Percentiles rank a stretch among this genome's conserved stretches.
phyloP scores from a whole-genome alignment of 1,140 invertebrate genomes.

The Anastatus disparis region DNA sequence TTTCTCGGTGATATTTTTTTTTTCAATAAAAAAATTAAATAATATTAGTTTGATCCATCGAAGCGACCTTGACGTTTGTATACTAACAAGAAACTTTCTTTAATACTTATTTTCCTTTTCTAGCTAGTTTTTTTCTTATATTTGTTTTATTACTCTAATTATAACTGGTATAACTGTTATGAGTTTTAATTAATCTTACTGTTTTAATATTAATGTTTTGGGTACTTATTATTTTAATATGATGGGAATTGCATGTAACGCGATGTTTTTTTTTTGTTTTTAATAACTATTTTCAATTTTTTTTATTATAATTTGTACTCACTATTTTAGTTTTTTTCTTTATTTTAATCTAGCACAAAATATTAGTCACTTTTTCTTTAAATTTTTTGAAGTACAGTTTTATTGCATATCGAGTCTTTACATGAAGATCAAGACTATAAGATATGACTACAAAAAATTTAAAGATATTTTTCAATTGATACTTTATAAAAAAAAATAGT shows the following conservation, averaged over 20 bases:
- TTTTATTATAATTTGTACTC: not conserved
- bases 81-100: conserved; percentile 44
- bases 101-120: conserved; percentile 34
- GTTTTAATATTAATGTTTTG: conserved; percentile 23
- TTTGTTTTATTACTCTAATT: conserved; percentile 20
- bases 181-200: conserved; percentile 20
- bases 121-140: conserved; percentile 28
- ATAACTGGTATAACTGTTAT: conserved; percentile 2
- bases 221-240: conserved; percentile 16
- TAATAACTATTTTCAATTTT: not conserved
- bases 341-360: not conserved
- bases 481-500: no score
- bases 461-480: no score
- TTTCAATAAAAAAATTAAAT: no score
- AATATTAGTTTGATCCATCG: conserved; percentile 35
- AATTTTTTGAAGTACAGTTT: no score
- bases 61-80: conserved; percentile 49
- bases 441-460: no score
- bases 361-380: not conserved
- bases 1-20: no score
- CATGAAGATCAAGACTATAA: no score
- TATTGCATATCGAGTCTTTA: no score
- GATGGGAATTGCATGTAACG: conserved; percentile 23
- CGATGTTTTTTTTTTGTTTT: not conserved
- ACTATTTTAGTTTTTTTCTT: conserved; percentile 17